Evolutionary conservation across 2,888 invertebrate genomes (phyloP), one percentile per base, ranked within the genome.

Genomic region (Selenia dentaria): DNA sequence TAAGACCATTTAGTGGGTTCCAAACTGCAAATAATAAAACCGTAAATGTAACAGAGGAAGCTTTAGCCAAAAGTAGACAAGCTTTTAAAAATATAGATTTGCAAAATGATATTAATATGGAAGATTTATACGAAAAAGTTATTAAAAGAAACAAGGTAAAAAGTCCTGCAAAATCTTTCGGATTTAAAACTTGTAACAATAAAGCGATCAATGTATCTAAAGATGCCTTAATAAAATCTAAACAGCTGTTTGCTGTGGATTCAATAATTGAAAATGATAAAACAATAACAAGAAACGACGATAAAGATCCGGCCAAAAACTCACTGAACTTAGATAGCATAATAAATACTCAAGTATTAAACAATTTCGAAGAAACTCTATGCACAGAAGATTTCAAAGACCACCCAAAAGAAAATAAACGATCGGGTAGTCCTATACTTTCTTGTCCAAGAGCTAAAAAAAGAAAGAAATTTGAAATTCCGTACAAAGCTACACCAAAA

Each of bases 401-500:
- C 2, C 64, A 70, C 3, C 67, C 73, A 1, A 61, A 51, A 28
- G 60, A 59, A 28, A 61, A 65, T 0, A 86, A 84, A 62, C 68
- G 87, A 59, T 74, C 86, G 0, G 77, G 74, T 0, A 87, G 89
- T 33, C 89, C 90, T 0, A 88, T 90, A 27, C 49, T 90, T 0
- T 79, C 77, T 0, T 89, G 85, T 57, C 81, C 85, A 0, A 81
- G 63, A 62, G 79, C 83, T 1, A 90, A 88, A 36, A 83, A 62
- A 43, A 61, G 69, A 9, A 83, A 54, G 20, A 51, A 59, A 61
- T 86, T 87, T 28, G 73, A 79, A 63, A 77, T 74, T 1, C 88
- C 87, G 5, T 81, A 80, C 43, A 73, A 55, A 53, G 63, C n/a
- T 45, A 25, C 41, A n/a, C 47, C 40, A 1, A 43, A 42, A 43